Evolutionary conservation across 2,888 invertebrate genomes (phyloP).

Genomic region (Sphaeridia pumilis): DNA sequence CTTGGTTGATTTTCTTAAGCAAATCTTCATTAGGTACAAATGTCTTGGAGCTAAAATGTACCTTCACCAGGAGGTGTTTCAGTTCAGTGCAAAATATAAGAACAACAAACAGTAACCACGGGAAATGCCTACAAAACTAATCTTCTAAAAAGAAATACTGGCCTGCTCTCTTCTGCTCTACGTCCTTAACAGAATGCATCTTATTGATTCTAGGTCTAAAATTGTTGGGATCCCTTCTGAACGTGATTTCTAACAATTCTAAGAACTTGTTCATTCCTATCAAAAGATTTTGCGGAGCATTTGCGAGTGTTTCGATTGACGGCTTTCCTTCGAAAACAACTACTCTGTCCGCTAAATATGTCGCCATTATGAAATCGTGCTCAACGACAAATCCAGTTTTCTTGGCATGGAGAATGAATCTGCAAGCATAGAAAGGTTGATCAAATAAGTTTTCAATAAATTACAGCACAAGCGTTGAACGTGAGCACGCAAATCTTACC

Average conservation of each 20-base stretch:
- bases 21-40: too few species aligned
- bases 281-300: constrained; percentile 80
- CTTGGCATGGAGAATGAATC: constrained; percentile 95
- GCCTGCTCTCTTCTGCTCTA: constrained; percentile 91
- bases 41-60: too few species aligned
- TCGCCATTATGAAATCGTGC: constrained; percentile 99
- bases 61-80: too few species aligned
- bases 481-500: constrained; percentile 48
- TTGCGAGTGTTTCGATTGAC: constrained; percentile 76
- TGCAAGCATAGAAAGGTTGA: constrained; percentile 40
- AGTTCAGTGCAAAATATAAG: too few species aligned
- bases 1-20: too few species aligned
- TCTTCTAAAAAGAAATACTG: constrained; percentile 99
- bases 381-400: constrained; percentile 99
- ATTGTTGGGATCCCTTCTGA: constrained; percentile 96
- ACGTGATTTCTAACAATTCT: constrained; percentile 89
- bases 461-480: neutral
- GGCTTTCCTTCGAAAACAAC: constrained; percentile 96
- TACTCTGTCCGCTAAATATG: constrained; percentile 94
- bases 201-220: constrained; percentile 98
- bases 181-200: constrained; percentile 90
- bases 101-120: too few species aligned
- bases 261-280: constrained; percentile 98
- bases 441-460: constrained; percentile 15
- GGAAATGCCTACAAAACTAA: constrained; percentile 42